Percentiles rank a stretch among this genome's conserved stretches.
phyloP scores from a whole-genome alignment of 2,888 invertebrate species.

The Volucella inflata region DNA sequence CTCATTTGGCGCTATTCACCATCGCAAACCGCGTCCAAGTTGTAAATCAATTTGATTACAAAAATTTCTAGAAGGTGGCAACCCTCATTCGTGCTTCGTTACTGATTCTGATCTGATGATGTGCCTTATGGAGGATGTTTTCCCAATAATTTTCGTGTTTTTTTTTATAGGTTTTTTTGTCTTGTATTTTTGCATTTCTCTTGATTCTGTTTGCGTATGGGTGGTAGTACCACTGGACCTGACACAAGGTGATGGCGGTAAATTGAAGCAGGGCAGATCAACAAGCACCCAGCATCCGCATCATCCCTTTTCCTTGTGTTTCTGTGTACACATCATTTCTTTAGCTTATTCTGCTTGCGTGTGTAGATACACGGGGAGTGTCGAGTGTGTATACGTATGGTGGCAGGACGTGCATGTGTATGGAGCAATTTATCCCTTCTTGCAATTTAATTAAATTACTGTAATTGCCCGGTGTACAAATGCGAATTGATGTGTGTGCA shows the following conservation, averaged over 20 bases:
- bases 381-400: conserved; percentile 22
- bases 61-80: too few species aligned
- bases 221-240: conserved; percentile 63
- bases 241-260: conserved; percentile 75
- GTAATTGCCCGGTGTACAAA: conserved; percentile 76
- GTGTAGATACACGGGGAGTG: background rate
- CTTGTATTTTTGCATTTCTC: conserved; percentile 65
- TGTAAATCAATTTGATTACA: too few species aligned
- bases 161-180: conserved; percentile 32
- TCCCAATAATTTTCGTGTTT: conserved; percentile 53
- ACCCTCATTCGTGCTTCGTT: too few species aligned
- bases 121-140: conserved; percentile 61
- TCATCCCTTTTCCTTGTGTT: conserved; percentile 19
- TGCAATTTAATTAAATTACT: conserved; percentile 76
- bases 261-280: conserved; percentile 74
- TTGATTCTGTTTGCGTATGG: conserved; percentile 39
- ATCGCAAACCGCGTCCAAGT: too few species aligned
- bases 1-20: too few species aligned
- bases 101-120: conserved; percentile 8
- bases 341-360: conserved; percentile 58
- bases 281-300: conserved; percentile 65
- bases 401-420: conserved; percentile 60
- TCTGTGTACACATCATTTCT: conserved; percentile 67
- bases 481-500: conserved; percentile 76
- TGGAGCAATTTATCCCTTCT: conserved; percentile 75